These are phyloP conservation scores for Exephanes ischioxanthus DNA, from an alignment of 2,888 invertebrate species.

Conservation along the genomic window DNA sequence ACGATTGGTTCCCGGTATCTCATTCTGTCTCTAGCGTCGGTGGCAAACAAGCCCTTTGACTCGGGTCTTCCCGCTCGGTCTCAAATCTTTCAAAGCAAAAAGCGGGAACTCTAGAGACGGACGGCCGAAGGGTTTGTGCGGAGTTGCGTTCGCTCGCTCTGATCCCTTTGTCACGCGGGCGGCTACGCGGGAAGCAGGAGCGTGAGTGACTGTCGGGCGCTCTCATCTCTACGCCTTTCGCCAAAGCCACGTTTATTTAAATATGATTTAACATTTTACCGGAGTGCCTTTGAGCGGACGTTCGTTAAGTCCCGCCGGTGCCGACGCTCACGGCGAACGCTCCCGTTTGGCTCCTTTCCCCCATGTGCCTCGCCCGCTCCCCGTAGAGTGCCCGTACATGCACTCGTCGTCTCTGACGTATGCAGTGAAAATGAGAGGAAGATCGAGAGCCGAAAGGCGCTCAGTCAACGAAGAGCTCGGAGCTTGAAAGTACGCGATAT, in stretches of 20 bases:
- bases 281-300: slow-evolving; percentile 38
- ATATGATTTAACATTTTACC: slow-evolving; percentile 51
- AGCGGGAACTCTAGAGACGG: neutral
- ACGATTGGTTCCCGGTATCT: neutral
- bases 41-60: neutral
- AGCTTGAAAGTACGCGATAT: slow-evolving; percentile 11
- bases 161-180: slow-evolving; percentile 20
- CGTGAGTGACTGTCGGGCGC: neutral
- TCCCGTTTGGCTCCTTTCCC: slow-evolving; percentile 25
- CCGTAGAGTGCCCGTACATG: neutral
- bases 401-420: neutral
- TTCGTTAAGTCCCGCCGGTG: slow-evolving; percentile 36
- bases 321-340: slow-evolving; percentile 18
- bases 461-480: neutral
- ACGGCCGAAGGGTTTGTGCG: neutral
- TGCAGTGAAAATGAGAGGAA: neutral
- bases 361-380: neutral
- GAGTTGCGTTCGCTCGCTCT: neutral
- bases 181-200: neutral
- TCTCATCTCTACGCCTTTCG: slow-evolving; percentile 10
- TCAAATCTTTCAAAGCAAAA: neutral
- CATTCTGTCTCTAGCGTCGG: neutral
- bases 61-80: too few species aligned
- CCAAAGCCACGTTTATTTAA: slow-evolving; percentile 43
- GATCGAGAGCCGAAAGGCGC: neutral